phyloP scores from a whole-genome alignment of 2,888 invertebrate species.

The Lacanobia wlatinum region DNA sequence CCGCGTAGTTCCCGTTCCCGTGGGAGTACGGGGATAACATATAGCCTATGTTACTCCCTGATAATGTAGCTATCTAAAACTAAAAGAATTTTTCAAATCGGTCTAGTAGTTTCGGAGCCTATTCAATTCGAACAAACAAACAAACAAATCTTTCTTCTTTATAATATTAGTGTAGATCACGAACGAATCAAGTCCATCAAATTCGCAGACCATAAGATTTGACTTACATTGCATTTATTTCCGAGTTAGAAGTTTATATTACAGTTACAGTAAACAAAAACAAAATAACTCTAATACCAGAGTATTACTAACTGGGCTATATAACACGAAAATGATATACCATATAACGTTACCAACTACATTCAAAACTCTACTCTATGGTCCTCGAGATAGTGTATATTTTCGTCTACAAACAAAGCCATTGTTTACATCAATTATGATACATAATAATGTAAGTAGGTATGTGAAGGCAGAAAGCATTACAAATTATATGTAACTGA shows the following conservation, averaged over 20 bases:
- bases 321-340: background rate
- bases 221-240: background rate
- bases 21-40: too few species aligned
- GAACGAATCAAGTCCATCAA: background rate
- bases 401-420: background rate
- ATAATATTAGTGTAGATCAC: too few species aligned
- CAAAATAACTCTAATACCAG: slow-evolving; percentile 34
- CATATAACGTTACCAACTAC: background rate
- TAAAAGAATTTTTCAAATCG: too few species aligned
- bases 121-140: too few species aligned
- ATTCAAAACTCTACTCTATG: slow-evolving; percentile 20
- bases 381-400: fast-evolving
- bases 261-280: slow-evolving; percentile 6
- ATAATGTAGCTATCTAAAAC: too few species aligned
- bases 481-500: slow-evolving; percentile 60
- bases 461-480: slow-evolving; percentile 66
- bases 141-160: too few species aligned
- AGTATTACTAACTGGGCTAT: slow-evolving; percentile 19
- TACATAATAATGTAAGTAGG: slow-evolving; percentile 48
- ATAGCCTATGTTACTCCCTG: too few species aligned
- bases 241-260: background rate
- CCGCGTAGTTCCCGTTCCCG: too few species aligned
- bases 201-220: background rate
- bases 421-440: slow-evolving; percentile 50
- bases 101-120: too few species aligned